A percentile compares a stretch with the other conserved stretches of the same genome.
phyloP scores from a whole-genome alignment of 2,113 vertebrate species.

The Acrocephalus kingi region DNA sequence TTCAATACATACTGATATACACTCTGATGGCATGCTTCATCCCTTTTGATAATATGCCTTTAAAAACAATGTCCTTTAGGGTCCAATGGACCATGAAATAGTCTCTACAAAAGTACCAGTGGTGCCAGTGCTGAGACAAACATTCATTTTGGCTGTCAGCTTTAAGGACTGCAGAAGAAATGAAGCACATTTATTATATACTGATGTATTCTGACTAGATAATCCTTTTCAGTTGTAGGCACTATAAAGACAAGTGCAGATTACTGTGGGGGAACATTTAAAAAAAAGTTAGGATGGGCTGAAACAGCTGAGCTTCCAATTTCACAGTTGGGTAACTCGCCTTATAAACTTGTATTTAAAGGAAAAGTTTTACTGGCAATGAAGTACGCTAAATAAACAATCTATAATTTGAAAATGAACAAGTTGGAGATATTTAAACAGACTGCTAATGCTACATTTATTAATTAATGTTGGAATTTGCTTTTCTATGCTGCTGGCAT shows the following conservation, averaged over 20 bases:
- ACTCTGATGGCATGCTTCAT: constrained; percentile 48
- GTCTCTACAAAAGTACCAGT: constrained; percentile 69
- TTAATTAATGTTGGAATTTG: background rate
- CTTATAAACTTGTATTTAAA: constrained; percentile 75
- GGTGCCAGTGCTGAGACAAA: constrained; percentile 68
- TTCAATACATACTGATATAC: constrained; percentile 48
- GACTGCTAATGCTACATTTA: background rate
- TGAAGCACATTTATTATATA: constrained; percentile 78
- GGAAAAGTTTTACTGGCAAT: constrained; percentile 66
- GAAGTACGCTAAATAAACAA: constrained; percentile 57
- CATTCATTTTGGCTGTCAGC: constrained; percentile 79
- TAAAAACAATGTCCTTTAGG: constrained; percentile 83
- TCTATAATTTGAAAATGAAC: constrained; percentile 36
- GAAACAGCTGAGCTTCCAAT: constrained; percentile 70
- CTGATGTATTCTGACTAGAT: constrained; percentile 74
- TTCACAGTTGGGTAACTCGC: constrained; percentile 77
- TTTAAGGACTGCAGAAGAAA: constrained; percentile 74
- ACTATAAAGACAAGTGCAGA: constrained; percentile 68
- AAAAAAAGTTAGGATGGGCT: constrained; percentile 63
- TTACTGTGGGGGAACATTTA: constrained; percentile 55
- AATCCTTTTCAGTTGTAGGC: constrained; percentile 74
- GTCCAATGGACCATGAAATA: constrained; percentile 83
- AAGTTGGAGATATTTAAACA: background rate
- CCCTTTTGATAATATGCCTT: constrained; percentile 73
- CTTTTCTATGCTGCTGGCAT: background rate